Evolutionary conservation across 1,140 invertebrate species (phyloP), one percentile per base, ranked within the genome.

Genomic region (Leptonema lineaticorne): DNA sequence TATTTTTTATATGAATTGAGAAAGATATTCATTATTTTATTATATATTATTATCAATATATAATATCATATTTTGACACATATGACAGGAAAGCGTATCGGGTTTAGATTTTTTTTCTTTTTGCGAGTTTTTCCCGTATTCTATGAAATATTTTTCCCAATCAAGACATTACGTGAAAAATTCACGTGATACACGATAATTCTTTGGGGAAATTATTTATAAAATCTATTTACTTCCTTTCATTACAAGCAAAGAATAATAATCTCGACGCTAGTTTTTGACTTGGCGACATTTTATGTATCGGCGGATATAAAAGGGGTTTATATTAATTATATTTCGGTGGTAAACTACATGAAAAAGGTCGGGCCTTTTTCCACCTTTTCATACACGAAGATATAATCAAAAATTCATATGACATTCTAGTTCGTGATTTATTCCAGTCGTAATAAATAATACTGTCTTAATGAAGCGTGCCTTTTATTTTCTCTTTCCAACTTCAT

Each of bases 321-420:
- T 37, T 33, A 59, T 29, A 59, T 59, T 59, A 59, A 59, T 59
- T 59, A 59, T 59, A 59, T 59, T 59, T 29, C 20, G 26, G 28
- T 59, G 30, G 30, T 29, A 33, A n/a, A 59, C 2, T 59, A 59
- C 57, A 59, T 16, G 30, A 29, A 33, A 59, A 59, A 16, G 57
- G 57, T 59, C 57, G 57, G 24, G 2, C 30, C 29, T 59, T 59
- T 59, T 59, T 53, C 50, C 14, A 53, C 57, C 57, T 20, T 59
- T 28, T 11, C 11, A 33, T 22, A 30, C 30, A 59, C n/a, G 11
- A n/a, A n/a, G n/a, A n/a, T n/a, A n/a, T n/a, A n/a, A n/a, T 24
- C 50, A 7, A 24, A 2, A 22, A 11, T 14, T 53, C 50, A 53
- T 53, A 53, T 53, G 50, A 53, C 50, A 53, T 53, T 2, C 22